Conservation (phyloP, 2,797 vertebrate genomes). For the Chiroxiphia lanceolata region DNA sequence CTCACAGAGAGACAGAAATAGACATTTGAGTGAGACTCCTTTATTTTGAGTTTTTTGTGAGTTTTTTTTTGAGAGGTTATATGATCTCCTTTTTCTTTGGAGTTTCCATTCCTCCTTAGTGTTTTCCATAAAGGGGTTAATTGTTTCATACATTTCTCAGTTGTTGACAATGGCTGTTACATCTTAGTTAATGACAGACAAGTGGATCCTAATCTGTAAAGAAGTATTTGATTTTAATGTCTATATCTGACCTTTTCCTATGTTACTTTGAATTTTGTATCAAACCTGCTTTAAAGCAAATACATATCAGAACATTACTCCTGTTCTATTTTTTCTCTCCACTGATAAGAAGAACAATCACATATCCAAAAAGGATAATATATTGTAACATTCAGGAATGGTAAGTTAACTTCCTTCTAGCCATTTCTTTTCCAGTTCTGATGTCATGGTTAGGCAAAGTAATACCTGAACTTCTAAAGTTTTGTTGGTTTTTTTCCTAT, state of each 20-base stretch:
- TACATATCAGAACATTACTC: neutral
- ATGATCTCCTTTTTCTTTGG: neutral
- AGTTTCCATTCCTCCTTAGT: neutral
- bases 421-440: neutral
- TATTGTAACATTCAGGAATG: neutral
- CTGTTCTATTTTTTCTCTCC: neutral
- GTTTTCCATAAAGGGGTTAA: neutral
- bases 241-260: neutral
- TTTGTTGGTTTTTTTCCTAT: accelerated
- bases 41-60: neutral
- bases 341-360: neutral
- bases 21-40: neutral
- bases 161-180: neutral
- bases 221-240: neutral
- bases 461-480: neutral
- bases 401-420: neutral
- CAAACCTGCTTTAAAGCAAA: neutral
- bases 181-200: neutral
- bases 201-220: neutral
- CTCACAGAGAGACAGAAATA: neutral
- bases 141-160: neutral
- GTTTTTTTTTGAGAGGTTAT: neutral
- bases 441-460: neutral
- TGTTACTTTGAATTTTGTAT: neutral
- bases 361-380: neutral